Conservation (phyloP, 2,888 invertebrate species). For the Achlya flavicornis region DNA sequence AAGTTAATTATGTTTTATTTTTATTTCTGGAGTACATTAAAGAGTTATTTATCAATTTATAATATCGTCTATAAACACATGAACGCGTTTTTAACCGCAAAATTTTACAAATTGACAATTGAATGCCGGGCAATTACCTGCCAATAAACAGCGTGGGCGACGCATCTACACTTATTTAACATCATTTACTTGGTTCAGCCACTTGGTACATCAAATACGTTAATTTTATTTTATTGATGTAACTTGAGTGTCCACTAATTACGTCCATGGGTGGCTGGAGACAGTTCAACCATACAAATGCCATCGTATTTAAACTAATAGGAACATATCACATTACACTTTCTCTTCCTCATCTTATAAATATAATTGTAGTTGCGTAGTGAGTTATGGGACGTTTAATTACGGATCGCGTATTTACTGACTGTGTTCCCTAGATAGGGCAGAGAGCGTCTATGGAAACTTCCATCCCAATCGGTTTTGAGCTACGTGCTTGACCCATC, state of each 20-base stretch:
- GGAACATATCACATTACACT: conserved; percentile 52
- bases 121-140: too few relatives aligned
- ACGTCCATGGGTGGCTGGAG: conserved; percentile 22
- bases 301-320: conserved; percentile 49
- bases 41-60: too few relatives aligned
- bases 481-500: too few relatives aligned
- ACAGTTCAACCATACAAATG: conserved; percentile 37
- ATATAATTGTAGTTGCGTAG: conserved; percentile 19
- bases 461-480: too few relatives aligned
- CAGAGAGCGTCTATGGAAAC: too few relatives aligned
- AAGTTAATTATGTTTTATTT: too few relatives aligned
- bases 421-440: background rate
- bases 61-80: too few relatives aligned
- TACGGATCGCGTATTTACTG: background rate
- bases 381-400: background rate
- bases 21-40: too few relatives aligned
- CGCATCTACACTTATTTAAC: too few relatives aligned
- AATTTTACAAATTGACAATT: too few relatives aligned
- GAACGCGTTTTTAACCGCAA: too few relatives aligned
- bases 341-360: conserved; percentile 49
- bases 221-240: conserved; percentile 18
- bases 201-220: background rate
- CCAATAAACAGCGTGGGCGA: too few relatives aligned
- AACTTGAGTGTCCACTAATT: conserved; percentile 28
- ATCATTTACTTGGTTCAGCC: background rate